phyloP scores from a whole-genome alignment of 2,797 vertebrate species.

The Aratinga solstitialis region DNA sequence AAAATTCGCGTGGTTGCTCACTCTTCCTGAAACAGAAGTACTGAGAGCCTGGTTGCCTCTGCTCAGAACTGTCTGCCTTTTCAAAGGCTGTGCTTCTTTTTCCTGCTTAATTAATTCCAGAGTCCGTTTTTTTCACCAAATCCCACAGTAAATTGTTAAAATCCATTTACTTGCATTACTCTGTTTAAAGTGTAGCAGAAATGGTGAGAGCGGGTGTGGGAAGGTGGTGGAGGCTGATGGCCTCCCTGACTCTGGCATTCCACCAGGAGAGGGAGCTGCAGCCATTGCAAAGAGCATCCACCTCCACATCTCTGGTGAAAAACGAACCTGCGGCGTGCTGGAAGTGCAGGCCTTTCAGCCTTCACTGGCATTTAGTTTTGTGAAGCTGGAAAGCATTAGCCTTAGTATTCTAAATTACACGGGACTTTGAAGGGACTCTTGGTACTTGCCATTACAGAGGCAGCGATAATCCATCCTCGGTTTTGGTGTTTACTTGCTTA shows the following conservation, averaged over 20 bases:
- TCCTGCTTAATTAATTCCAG: not conserved
- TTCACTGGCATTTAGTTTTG: not conserved
- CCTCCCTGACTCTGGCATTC: not conserved
- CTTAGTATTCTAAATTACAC: not conserved
- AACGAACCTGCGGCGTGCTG: not conserved
- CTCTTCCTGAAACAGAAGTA: not conserved
- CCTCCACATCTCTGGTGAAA: not conserved
- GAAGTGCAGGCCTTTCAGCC: not conserved
- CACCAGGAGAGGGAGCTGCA: conserved; percentile 78
- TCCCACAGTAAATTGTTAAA: not conserved
- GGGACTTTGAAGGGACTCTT: not conserved
- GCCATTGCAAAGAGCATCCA: conserved; percentile 60
- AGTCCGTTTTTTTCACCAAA: accelerated
- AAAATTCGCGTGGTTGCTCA: accelerated
- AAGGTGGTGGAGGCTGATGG: not conserved
- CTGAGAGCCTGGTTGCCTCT: accelerated
- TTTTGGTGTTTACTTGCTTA: not conserved
- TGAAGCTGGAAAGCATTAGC: not conserved
- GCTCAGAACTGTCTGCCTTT: not conserved
- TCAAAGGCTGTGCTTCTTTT: not conserved
- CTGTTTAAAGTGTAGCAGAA: not conserved
- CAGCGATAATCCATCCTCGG: accelerated
- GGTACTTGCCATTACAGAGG: not conserved
- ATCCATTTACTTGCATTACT: not conserved
- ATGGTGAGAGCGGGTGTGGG: not conserved